A percentile compares a stretch with the other conserved stretches of the same genome.
These are phyloP conservation scores for Enteromius radiatus DNA, from an alignment of 2,797 vertebrate species.

Conservation along the genomic window DNA sequence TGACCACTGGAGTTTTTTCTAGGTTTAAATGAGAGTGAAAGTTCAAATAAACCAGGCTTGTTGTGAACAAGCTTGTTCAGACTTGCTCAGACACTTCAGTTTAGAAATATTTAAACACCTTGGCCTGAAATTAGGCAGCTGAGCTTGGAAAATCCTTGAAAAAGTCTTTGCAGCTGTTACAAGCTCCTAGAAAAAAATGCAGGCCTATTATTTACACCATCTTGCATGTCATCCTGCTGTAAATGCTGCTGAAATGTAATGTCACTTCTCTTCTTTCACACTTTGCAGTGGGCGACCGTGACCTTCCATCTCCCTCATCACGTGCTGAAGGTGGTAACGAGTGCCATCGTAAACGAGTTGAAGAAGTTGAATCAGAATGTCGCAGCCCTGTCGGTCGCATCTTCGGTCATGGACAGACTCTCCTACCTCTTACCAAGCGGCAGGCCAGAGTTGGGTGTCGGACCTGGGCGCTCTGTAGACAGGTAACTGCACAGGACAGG, in stretches of 20 bases:
- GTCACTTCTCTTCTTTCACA: neutral
- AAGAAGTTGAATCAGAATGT: slow-evolving; percentile 99
- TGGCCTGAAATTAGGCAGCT: neutral
- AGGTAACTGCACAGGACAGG: slow-evolving; percentile 76
- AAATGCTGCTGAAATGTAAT: neutral
- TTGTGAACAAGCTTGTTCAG: neutral
- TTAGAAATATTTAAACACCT: neutral
- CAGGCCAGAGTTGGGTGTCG: slow-evolving; percentile 94
- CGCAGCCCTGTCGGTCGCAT: slow-evolving; percentile 97
- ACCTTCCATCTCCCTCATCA: slow-evolving; percentile 98
- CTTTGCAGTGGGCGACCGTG: slow-evolving; percentile 94
- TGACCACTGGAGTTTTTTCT: neutral
- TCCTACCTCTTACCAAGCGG: slow-evolving; percentile 99
- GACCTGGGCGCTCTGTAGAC: slow-evolving; percentile 96
- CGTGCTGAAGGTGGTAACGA: slow-evolving; percentile 91
- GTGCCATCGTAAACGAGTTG: slow-evolving; percentile 95
- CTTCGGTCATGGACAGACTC: slow-evolving; percentile 98
- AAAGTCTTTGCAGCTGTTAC: slow-evolving; percentile 6
- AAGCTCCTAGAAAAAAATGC: neutral
- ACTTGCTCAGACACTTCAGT: neutral
- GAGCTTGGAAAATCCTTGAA: neutral
- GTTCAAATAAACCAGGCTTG: neutral
- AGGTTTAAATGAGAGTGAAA: neutral
- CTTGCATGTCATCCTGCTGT: neutral
- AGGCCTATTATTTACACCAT: neutral